Evolutionary conservation across 2,888 invertebrate species (phyloP), one percentile per base, ranked within the genome.

Genomic region (Ichneumoninae sp.): DNA sequence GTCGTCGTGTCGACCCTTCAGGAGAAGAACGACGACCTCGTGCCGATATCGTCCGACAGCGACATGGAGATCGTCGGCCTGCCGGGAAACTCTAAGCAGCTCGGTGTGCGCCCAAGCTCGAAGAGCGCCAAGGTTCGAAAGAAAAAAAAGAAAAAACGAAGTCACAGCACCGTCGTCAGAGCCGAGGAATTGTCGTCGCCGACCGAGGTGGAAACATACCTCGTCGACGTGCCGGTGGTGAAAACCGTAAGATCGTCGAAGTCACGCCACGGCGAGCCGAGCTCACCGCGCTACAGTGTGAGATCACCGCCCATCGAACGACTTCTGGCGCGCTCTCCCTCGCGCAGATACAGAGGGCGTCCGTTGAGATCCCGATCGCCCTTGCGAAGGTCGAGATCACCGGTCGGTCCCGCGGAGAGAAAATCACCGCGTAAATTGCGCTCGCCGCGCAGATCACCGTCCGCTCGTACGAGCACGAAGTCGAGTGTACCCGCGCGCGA

Each of bases 31-130:
- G 91, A 92, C 19, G 93, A 92, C 82, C 89, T 93, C 22, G 90
- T 92, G 65, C 91, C 93, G 19, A 93, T 93, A 57, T 93, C 93
- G 1, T 93, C 93, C 57, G 93, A 93, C 82, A 93, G 91, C 66
- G 93, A 93, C 76, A 91, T 92, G 91, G 93, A 93, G 80, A 87
- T 91, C 7, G 91, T 93, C 44, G 92, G 91, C 52, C 86, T 92
- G 54, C 84, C 88, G 3, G 90, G 91, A 36, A 88, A 79, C 62
- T 87, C 89, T 10, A 84, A 89, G 33, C 88, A 90, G 52, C 40
- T 86, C 1, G 6, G 77, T 22, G 76, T 85, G 6, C 84, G 60
- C 1, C 13, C 85, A 1, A 50, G 80, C 16, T 72, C 72, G n/a
- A 52, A 89, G 82, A 70, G 50, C 19, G 75, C 76, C 3, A 87